Base-by-base conservation (phyloP, 2,113 vertebrate genomes). In the Cervus canadensis region DNA sequence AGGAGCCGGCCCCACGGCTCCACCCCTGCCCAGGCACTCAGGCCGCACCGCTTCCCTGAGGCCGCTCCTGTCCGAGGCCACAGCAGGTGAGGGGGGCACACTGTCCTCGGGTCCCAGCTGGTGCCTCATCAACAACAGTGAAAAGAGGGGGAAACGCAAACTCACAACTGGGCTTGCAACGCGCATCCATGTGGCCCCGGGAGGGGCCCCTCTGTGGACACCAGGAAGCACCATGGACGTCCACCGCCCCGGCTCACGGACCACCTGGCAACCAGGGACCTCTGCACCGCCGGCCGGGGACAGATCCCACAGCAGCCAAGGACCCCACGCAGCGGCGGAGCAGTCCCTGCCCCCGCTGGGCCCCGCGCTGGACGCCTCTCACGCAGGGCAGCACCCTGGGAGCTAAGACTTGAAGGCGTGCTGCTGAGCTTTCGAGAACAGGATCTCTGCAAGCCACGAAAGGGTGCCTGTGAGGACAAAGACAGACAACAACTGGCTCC, bases 181-280 rank as follows among this genome's bases (percentile, higher is more conserved):
- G 1, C 3, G 6, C 11, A 2, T 9, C 82, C 30, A 14, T 2
- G 0, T 14, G 0, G 3, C 6, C 45, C 62, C 3, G 0, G 67
- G 83, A 36, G 14, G 23, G 57, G 9, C 78, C 84, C 74, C 56
- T 21, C 15, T 25, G 17, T 2, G 26, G 21, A 45, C 2, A 13
- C 59, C 21, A 62, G 54, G 2, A 5, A 59, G 67, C 3, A 4
- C 0, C 1, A 0, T 0, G 2, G 90, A 23, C 3, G 7, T 10
- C 56, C 62, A 30, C 5, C 12, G 1, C 17, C 3, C 19, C 17
- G 0, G 40, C n/a, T 78, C 52, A 52, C 5, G 2, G 19, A 5
- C 10, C 89, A 28, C 87, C 87, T 15, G 1, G 0, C 40, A 33
- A 19, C 64, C 52, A 62, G 28, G 13, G 60, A 25, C 23, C 52